phyloP scores from a whole-genome alignment of 1,140 invertebrate species.

The Eriocheir sinensis region DNA sequence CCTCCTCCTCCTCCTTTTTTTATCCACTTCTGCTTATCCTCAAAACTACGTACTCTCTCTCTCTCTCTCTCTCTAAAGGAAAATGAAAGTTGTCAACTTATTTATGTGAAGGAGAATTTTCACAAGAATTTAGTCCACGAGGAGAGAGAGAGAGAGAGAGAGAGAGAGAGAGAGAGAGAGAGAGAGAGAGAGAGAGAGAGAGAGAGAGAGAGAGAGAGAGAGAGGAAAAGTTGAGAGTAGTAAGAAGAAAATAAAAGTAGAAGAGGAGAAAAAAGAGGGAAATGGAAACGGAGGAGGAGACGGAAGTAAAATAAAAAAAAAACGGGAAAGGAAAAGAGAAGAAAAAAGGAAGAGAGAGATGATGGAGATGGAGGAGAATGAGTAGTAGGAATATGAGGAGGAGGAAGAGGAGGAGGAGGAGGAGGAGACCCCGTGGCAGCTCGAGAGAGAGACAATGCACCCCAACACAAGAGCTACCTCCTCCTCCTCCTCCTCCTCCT shows the following conservation, averaged over 20 bases:
- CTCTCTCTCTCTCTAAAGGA: background rate
- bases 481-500: background rate
- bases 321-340: too few species aligned
- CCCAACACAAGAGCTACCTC: constrained; percentile 30
- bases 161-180: too few species aligned
- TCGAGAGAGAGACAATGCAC: constrained; percentile 17
- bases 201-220: too few species aligned
- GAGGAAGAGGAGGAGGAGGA: background rate
- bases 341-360: constrained; percentile 8
- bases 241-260: background rate
- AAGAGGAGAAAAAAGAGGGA: background rate
- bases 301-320: too few species aligned
- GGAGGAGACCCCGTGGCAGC: too few species aligned
- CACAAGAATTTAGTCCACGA: too few species aligned
- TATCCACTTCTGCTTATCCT: too few species aligned
- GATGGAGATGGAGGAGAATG: background rate
- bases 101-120: too few species aligned
- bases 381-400: too few species aligned
- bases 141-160: too few species aligned
- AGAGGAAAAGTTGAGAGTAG: background rate
- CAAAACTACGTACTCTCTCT: background rate
- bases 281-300: background rate
- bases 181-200: too few species aligned
- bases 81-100: too few species aligned
- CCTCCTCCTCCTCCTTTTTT: background rate